Evolutionary conservation across 2,888 invertebrate genomes (phyloP), one percentile per base, ranked within the genome.

Genomic region (Phengaris arion): DNA sequence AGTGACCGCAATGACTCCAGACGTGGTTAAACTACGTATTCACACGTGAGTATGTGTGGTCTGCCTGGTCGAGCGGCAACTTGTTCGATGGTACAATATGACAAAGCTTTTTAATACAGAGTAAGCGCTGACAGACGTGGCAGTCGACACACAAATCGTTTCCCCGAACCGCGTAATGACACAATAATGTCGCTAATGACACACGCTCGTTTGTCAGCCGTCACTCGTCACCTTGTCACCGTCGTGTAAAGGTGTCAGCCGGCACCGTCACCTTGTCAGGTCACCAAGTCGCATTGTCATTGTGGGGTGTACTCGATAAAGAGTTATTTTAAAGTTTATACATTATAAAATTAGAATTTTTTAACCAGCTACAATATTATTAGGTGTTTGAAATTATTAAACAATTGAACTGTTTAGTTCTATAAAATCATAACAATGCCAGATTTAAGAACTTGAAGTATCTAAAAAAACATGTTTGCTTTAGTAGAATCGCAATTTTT

Each of bases 191-290:
- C 85, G 85, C 83, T 85, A 84, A 86, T 87, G 89, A 88, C 85
- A 85, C 83, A 84, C 86, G 82, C 84, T 83, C 81, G 82, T 79
- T 79, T 82, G 85, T 84, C 85, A 81, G 78, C 81, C 80, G 80
- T 78, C 88, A 87, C 88, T 89, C 89, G 89, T 88, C 90, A 85
- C 77, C 81, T 80, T 81, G 76, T 89, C 88, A 85, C 84, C 83
- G 82, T 85, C 84, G 83, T 87, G 90, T 90, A 88, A 89, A 88
- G 90, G 90, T 90, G 89, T 89, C 91, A 88, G 88, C 86, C 87
- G 83, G 86, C 80, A 87, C 83, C 83, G 79, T 85, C 82, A 81
- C 87, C 83, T 83, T 85, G 90, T 85, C 90, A 87, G 82, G 64
- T 64, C 48, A 70, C 82, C 82, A 13, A 59, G 9, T 59, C 15